phyloP scores from a whole-genome alignment of 2,113 vertebrate genomes.

The Lepus europaeus region DNA sequence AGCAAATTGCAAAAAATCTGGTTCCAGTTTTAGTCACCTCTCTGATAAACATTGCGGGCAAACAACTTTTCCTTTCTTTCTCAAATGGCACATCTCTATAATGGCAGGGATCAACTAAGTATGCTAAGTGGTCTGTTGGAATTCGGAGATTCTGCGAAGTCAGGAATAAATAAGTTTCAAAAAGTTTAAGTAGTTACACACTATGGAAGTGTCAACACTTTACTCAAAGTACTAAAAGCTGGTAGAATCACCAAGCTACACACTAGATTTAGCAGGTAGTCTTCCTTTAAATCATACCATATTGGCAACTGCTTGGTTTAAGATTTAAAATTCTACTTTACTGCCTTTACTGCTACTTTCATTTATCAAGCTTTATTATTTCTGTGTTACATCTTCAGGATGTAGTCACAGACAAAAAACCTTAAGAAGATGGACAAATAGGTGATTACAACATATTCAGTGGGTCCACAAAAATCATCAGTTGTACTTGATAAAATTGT shows the following conservation, averaged over 20 bases:
- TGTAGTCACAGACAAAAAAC: neutral
- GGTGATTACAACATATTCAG: neutral
- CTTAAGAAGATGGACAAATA: neutral
- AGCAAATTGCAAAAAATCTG: neutral
- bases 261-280: neutral
- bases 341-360: constrained; percentile 5
- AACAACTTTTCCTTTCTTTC: neutral
- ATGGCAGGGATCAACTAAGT: neutral
- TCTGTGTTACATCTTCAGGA: neutral
- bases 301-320: neutral
- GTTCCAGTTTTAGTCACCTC: neutral
- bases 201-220: neutral
- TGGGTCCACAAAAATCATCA: neutral
- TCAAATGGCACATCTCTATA: neutral
- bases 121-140: constrained; percentile 8
- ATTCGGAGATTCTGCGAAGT: neutral
- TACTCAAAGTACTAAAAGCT: neutral
- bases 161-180: constrained; percentile 32
- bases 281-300: neutral
- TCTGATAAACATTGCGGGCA: neutral
- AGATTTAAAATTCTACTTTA: neutral
- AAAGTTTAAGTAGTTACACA: neutral
- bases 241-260: neutral
- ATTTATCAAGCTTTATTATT: constrained; percentile 3
- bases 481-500: neutral